A percentile compares a stretch with the other conserved stretches of the same genome.
phyloP scores from a whole-genome alignment of 2,113 vertebrate genomes.

The Psophia crepitans region DNA sequence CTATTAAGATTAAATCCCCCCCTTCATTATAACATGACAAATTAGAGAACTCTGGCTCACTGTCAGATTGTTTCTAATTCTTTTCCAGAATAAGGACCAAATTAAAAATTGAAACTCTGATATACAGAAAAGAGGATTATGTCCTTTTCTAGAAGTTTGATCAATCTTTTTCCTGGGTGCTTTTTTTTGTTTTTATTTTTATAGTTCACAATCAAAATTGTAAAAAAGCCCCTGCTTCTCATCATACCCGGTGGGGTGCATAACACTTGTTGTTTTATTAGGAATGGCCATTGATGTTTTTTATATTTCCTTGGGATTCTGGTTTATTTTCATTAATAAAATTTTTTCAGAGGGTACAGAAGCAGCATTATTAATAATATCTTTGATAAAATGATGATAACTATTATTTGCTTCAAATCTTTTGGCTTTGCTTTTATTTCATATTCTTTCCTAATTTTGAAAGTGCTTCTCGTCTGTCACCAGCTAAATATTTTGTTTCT shows the following conservation, averaged over 20 bases:
- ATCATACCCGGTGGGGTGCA: no score
- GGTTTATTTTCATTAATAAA: not conserved
- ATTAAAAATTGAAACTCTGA: no score
- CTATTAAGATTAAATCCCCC: no score
- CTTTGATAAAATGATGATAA: not conserved
- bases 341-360: not conserved
- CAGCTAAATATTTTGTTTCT: not conserved
- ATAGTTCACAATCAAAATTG: not conserved
- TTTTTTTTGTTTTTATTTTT: not conserved
- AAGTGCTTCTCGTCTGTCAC: not conserved
- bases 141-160: not conserved
- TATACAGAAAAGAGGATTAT: not conserved
- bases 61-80: no score
- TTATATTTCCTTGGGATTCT: not conserved
- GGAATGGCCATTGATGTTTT: not conserved
- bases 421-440: not conserved
- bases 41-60: no score
- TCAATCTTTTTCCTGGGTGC: not conserved
- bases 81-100: no score
- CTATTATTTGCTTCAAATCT: not conserved
- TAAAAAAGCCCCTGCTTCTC: not conserved
- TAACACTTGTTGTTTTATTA: not conserved
- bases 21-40: no score
- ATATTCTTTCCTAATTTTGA: not conserved
- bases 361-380: not conserved